These are phyloP conservation scores for Ranitomeya imitator DNA, from an alignment of 2,113 vertebrate genomes.

Conservation along the genomic window DNA sequence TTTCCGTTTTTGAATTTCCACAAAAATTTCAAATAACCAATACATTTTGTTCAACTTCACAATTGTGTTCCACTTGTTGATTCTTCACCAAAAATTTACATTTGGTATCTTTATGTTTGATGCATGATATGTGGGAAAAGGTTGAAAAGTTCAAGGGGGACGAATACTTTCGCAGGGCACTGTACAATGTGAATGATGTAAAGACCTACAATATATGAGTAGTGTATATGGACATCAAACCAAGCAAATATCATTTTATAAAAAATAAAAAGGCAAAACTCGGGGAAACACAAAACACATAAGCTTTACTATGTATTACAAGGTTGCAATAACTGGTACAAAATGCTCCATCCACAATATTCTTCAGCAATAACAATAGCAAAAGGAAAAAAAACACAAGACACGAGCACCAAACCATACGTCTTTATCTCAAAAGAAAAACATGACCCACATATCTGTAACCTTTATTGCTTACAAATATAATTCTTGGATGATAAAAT, in stretches of 20 bases:
- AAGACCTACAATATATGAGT: no score
- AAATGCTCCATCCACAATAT: constrained; percentile 29
- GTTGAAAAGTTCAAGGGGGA: no score
- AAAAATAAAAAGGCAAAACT: constrained; percentile 16
- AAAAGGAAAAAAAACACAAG: background rate
- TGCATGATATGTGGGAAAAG: no score
- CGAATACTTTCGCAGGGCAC: no score
- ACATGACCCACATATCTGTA: constrained; percentile 14
- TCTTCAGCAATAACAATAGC: constrained; percentile 30
- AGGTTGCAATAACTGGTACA: constrained; percentile 20
- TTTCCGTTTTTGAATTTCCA: no score
- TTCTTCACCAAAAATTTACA: no score
- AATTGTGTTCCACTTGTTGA: no score
- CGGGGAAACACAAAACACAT: constrained; percentile 11
- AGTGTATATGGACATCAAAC: background rate
- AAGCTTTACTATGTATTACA: constrained; percentile 34
- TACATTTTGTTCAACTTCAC: no score
- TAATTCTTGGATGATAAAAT: constrained; percentile 55
- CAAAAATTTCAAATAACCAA: no score
- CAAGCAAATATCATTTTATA: background rate
- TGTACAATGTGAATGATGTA: no score
- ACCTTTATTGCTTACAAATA: constrained; percentile 58
- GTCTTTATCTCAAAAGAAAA: constrained; percentile 24
- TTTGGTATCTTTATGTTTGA: no score
- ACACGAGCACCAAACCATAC: constrained; percentile 24